Evolutionary conservation across 2,888 invertebrate species (phyloP).

Genomic region (Chesias legatella): DNA sequence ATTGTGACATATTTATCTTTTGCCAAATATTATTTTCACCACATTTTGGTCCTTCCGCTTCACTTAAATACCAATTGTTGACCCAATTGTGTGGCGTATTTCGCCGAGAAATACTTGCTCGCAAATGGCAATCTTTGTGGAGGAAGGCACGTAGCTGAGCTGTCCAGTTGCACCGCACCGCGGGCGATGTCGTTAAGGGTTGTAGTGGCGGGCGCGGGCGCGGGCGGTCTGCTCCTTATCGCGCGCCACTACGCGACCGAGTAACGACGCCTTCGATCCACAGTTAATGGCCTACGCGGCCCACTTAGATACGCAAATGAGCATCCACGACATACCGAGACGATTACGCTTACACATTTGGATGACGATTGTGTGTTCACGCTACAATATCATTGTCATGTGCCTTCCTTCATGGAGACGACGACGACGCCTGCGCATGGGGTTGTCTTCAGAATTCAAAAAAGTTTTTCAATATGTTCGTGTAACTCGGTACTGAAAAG

Average conservation of each 20-base stretch:
- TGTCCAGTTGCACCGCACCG: slow-evolving; percentile 62
- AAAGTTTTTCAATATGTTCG: too few relatives aligned
- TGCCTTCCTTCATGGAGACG: neutral
- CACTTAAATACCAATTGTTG: slow-evolving; percentile 27
- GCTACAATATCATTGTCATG: slow-evolving; percentile 8
- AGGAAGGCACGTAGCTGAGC: slow-evolving; percentile 52
- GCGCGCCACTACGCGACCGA: slow-evolving; percentile 64
- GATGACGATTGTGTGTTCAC: slow-evolving; percentile 34
- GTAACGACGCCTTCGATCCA: slow-evolving; percentile 77
- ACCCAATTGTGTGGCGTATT: slow-evolving; percentile 35
- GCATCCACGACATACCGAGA: slow-evolving; percentile 58
- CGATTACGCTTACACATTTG: slow-evolving; percentile 42
- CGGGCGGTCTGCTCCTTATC: slow-evolving; percentile 70
- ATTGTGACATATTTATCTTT: too few relatives aligned
- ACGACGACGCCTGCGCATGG: too few relatives aligned
- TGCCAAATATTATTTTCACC: neutral
- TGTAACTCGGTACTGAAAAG: too few relatives aligned
- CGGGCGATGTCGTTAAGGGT: slow-evolving; percentile 62
- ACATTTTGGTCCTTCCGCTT: slow-evolving; percentile 27
- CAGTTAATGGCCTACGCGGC: slow-evolving; percentile 74
- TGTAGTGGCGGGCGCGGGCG: too few relatives aligned
- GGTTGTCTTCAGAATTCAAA: too few relatives aligned
- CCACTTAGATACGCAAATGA: slow-evolving; percentile 80
- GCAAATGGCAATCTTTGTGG: slow-evolving; percentile 40
- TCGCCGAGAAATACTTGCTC: slow-evolving; percentile 32